A percentile compares a stretch with the other conserved stretches of the same genome.
Conservation (phyloP, 2,113 vertebrate genomes). For the Kobus ellipsiprymnus region DNA sequence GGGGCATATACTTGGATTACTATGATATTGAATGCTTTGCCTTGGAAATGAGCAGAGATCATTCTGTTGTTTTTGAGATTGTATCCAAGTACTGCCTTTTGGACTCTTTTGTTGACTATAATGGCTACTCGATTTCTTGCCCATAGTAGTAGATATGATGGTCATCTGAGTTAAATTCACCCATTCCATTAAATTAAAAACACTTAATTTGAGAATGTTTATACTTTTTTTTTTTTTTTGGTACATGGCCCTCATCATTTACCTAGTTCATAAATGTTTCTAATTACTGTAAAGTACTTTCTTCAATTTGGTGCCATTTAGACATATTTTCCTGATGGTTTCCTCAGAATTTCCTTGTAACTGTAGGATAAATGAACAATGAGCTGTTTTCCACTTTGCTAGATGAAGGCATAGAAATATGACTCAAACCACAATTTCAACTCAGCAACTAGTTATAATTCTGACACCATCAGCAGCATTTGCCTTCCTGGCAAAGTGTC, state of each 20-base stretch:
- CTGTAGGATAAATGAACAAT: background rate
- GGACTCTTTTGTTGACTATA: background rate
- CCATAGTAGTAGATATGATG: background rate
- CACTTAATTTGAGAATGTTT: background rate
- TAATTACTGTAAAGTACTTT: background rate
- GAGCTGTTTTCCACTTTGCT: background rate
- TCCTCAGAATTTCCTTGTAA: background rate
- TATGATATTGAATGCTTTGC: background rate
- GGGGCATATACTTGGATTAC: background rate
- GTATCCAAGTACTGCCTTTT: background rate
- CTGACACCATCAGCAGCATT: background rate
- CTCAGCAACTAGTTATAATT: background rate
- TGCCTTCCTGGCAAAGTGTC: background rate
- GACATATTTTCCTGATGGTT: background rate
- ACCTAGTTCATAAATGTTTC: background rate
- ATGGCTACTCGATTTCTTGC: background rate
- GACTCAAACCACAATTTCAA: background rate
- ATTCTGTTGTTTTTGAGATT: background rate
- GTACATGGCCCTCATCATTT: background rate
- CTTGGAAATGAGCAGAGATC: background rate
- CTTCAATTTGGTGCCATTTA: background rate
- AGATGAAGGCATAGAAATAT: background rate
- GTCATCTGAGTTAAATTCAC: background rate
- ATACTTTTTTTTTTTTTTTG: background rate
- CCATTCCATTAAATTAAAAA: background rate